phyloP scores from a whole-genome alignment of 2,113 vertebrate species.

The Phyllopteryx taeniolatus region DNA sequence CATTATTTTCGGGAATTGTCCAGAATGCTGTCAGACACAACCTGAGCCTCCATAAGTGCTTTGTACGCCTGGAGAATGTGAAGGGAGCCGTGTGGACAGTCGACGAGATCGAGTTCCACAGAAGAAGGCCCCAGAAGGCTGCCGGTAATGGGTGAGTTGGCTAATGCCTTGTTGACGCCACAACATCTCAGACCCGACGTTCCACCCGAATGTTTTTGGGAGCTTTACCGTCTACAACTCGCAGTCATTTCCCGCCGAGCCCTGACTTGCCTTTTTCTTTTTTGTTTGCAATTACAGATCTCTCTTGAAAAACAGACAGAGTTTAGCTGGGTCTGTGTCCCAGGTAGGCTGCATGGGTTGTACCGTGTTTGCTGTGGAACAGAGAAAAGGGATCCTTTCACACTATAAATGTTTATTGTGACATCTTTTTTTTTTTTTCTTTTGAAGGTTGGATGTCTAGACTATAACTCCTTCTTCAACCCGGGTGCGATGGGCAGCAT shows the following conservation, averaged over 20 bases:
- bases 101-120: slow-evolving; percentile 98
- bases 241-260: slow-evolving; percentile 2
- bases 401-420: background rate
- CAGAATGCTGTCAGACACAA: slow-evolving; percentile 79
- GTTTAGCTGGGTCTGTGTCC: slow-evolving; percentile 83
- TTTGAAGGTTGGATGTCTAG: slow-evolving; percentile 81
- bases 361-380: background rate
- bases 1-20: slow-evolving; percentile 2
- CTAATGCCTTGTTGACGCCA: slow-evolving; percentile 10
- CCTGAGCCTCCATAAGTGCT: slow-evolving; percentile 79
- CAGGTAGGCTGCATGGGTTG: slow-evolving; percentile 77
- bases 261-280: background rate
- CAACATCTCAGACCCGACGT: background rate
- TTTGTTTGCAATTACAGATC: slow-evolving; percentile 75
- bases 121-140: slow-evolving; percentile 97
- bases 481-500: slow-evolving; percentile 87
- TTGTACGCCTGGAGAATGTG: slow-evolving; percentile 75
- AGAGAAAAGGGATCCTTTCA: too few relatives aligned
- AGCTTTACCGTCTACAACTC: background rate
- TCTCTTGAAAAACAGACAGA: slow-evolving; percentile 86
- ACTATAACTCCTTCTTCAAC: slow-evolving; percentile 86
- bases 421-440: background rate
- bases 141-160: slow-evolving; percentile 81
- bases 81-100: slow-evolving; percentile 88
- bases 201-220: background rate